Conservation (phyloP, 2,113 vertebrate species). For the Amia ocellicauda region DNA sequence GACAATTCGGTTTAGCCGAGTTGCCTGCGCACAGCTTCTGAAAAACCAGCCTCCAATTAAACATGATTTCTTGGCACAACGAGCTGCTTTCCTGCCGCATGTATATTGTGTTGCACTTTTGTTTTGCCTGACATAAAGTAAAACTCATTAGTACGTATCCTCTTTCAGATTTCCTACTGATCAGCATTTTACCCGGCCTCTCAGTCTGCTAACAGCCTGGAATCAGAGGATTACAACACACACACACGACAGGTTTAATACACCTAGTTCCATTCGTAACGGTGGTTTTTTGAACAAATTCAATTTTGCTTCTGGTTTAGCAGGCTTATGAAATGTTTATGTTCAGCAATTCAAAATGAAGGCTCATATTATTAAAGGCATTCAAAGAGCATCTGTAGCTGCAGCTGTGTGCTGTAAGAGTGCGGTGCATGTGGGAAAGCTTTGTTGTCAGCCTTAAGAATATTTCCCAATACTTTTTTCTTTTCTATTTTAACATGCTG, state of each 20-base stretch:
- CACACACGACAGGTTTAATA: not conserved
- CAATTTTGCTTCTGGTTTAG: slow-evolving; percentile 41
- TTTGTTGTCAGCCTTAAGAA: too few species aligned
- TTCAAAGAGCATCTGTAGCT: too few species aligned
- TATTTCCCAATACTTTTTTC: too few species aligned
- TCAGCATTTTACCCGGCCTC: not conserved
- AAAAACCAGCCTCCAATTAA: not conserved
- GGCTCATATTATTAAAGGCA: too few species aligned
- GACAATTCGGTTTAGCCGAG: too few species aligned
- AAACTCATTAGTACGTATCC: not conserved
- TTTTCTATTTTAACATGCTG: slow-evolving; percentile 31
- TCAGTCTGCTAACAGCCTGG: not conserved
- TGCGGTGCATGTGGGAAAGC: too few species aligned
- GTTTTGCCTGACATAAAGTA: not conserved
- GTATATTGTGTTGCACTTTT: not conserved
- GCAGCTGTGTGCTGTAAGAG: too few species aligned
- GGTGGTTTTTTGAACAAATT: not conserved
- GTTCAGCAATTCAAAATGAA: not conserved
- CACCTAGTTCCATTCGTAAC: not conserved
- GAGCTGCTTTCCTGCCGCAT: not conserved
- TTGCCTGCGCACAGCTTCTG: too few species aligned
- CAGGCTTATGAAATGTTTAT: slow-evolving; percentile 10
- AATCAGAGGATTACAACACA: not conserved
- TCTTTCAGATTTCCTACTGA: not conserved
- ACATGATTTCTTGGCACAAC: not conserved